A percentile compares a stretch with the other conserved stretches of the same genome.
Evolutionary conservation across 2,888 invertebrate genomes (phyloP).

Genomic region (Hydrotaea diabolus): DNA sequence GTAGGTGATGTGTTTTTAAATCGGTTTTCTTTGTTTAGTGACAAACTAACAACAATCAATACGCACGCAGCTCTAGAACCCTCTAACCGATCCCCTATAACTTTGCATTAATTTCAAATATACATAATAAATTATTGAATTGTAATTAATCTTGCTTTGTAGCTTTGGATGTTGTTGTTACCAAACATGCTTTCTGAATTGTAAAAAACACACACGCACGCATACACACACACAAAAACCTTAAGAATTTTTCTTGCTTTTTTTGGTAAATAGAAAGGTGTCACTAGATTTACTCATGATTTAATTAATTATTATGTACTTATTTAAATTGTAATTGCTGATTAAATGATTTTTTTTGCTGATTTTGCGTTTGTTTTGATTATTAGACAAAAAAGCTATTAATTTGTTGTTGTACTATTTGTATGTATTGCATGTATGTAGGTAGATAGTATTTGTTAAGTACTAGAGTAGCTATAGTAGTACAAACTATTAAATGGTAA

Average conservation of each 20-base stretch:
- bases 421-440: constrained; percentile 10
- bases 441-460: too few species aligned
- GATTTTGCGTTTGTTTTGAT: constrained; percentile 38
- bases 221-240: constrained; percentile 66
- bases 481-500: neutral
- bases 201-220: constrained; percentile 51
- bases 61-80: constrained; percentile 65
- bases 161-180: constrained; percentile 35
- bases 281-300: constrained; percentile 1
- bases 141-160: neutral
- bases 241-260: constrained; percentile 44
- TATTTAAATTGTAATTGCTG: constrained; percentile 38
- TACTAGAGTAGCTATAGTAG: too few species aligned
- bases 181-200: constrained; percentile 65
- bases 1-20: constrained; percentile 45
- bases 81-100: constrained; percentile 49
- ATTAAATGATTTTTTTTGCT: constrained; percentile 51
- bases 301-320: constrained; percentile 56
- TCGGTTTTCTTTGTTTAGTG: constrained; percentile 55
- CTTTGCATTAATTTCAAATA: constrained; percentile 5
- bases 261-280: constrained; percentile 50
- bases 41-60: constrained; percentile 53
- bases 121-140: constrained; percentile 2
- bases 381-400: constrained; percentile 34
- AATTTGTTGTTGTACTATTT: neutral